Evolutionary conservation across 2,888 invertebrate genomes (phyloP), one percentile per base, ranked within the genome.

Genomic region (Caradrina clavipalpis): DNA sequence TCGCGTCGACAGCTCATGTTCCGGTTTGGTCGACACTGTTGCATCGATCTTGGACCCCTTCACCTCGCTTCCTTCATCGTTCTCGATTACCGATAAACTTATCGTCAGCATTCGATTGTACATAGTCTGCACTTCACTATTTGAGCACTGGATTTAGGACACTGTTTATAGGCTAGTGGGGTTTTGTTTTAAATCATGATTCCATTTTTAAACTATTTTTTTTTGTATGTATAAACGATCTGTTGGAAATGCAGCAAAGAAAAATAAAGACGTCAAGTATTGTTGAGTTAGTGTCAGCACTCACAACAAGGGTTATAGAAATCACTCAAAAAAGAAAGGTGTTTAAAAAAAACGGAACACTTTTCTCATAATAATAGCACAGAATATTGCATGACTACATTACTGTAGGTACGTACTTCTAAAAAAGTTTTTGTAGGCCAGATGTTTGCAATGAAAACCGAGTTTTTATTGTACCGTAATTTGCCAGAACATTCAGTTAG

Each of bases 1-100:
- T 92, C 92, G 83, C 95, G 92, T 94, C 90, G 96, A 91, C 92
- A 89, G 88, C 83, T 85, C 93, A 92, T 93, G 90, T 84, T 91
- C 90, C 83, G 86, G 81, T 86, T 87, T 85, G 88, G 90, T 82
- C 63, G 82, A 82, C 71, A 78, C 77, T 84, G 81, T 83, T 81
- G 87, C 92, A 91, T 93, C 80, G 87, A 89, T 88, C 87, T 88
- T 86, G 79, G 77, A 79, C 83, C 85, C 81, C 66, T 87, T 90
- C 89, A 91, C 85, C 87, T 87, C 78, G 67, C 74, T 69, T 78
- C 81, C 82, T 82, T 87, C 79, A 81, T 87, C 45, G 45, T 45
- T 85, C 83, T 79, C 78, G 72, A 68, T 76, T 75, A 81, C 83
- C 71, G 78, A 85, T 82, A 78, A 81, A 71, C 70, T 72, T 79